Conservation (phyloP, 2,797 vertebrate genomes). For the Argyrosomus regius region DNA sequence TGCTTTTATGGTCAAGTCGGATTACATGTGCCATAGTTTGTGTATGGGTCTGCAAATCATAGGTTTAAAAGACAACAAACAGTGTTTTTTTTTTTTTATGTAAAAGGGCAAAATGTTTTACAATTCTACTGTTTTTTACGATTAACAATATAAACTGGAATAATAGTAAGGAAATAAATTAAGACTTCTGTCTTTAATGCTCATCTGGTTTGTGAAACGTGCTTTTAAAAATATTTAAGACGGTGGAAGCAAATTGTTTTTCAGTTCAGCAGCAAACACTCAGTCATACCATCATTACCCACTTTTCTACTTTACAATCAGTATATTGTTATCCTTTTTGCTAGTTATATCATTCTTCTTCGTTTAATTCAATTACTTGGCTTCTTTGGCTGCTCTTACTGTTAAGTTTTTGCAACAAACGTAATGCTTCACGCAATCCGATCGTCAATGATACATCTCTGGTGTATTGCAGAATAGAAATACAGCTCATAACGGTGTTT, state of each 20-base stretch:
- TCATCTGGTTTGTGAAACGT: background rate
- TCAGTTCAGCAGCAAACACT: too few relatives aligned
- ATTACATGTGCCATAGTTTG: background rate
- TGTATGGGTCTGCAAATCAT: background rate
- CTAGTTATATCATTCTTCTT: background rate
- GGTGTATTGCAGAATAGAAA: background rate
- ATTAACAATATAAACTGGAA: background rate
- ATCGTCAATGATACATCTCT: background rate
- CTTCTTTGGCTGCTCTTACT: background rate
- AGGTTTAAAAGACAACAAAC: background rate
- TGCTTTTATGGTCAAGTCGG: background rate
- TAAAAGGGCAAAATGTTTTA: background rate
- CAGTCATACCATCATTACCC: too few relatives aligned
- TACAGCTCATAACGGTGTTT: background rate
- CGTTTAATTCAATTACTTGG: background rate
- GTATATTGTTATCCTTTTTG: too few relatives aligned
- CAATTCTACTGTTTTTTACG: background rate
- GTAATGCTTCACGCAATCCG: background rate
- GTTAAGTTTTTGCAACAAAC: background rate
- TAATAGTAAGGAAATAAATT: background rate
- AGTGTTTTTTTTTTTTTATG: background rate
- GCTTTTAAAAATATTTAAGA: too few relatives aligned
- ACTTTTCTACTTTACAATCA: too few relatives aligned
- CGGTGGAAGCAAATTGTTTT: too few relatives aligned
- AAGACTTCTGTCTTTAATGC: background rate